phyloP scores from a whole-genome alignment of 2,888 invertebrate genomes.

The Aquatica leii region DNA sequence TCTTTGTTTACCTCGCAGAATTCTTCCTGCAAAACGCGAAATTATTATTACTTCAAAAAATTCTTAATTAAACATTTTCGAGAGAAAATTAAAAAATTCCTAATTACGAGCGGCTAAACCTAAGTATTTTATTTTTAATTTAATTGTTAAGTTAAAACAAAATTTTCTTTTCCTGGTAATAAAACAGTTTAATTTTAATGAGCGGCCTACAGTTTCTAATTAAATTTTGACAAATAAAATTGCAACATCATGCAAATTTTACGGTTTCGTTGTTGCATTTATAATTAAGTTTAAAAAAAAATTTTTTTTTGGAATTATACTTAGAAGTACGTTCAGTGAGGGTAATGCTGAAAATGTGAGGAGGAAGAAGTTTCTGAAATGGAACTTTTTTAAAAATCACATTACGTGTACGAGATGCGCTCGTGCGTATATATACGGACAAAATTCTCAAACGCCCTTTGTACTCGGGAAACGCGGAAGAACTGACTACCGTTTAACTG shows the following conservation, averaged over 20 bases:
- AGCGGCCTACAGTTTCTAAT: conserved; percentile 8
- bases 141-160: no score
- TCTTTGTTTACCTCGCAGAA: no score
- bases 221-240: conserved; percentile 9
- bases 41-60: no score
- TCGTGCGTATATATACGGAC: not conserved
- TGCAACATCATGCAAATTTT: conserved; percentile 9
- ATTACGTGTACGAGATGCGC: conserved; percentile 9
- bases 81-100: not conserved
- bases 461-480: conserved; percentile 49
- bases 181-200: conserved; percentile 1
- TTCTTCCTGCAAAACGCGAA: no score
- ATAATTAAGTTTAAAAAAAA: not conserved
- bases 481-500: conserved; percentile 48
- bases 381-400: not conserved
- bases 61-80: no score
- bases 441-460: conserved; percentile 33
- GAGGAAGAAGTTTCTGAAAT: not conserved
- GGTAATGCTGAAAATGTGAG: not conserved
- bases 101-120: not conserved
- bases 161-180: no score
- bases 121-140: no score
- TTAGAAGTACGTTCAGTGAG: not conserved
- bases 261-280: not conserved
- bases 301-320: not conserved